These are phyloP conservation scores for Crenichthys baileyi DNA, from an alignment of 2,797 vertebrate genomes.

Conservation along the genomic window DNA sequence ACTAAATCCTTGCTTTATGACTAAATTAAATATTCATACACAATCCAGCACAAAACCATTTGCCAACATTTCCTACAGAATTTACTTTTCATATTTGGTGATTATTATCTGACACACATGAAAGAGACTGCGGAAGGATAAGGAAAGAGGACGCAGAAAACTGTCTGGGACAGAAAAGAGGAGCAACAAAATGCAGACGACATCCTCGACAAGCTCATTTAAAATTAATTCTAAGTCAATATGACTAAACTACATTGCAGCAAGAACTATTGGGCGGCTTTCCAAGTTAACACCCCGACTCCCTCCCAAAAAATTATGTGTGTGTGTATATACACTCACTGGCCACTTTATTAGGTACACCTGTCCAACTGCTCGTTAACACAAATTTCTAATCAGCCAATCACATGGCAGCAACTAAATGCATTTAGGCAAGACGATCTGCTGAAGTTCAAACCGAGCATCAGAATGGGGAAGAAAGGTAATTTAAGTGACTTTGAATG, in stretches of 20 bases:
- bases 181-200: conserved; percentile 63
- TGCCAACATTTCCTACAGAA: conserved; percentile 81
- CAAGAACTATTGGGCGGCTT: conserved; percentile 45
- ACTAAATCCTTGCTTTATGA: conserved; percentile 78
- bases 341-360: no score
- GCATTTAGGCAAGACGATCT: no score
- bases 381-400: no score
- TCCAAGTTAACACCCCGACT: conserved; percentile 11
- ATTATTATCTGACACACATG: conserved; percentile 69
- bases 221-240: conserved; percentile 80
- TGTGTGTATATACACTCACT: no score
- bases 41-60: conserved; percentile 80
- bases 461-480: no score
- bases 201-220: conserved; percentile 74
- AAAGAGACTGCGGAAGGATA: conserved; percentile 17
- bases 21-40: conserved; percentile 84
- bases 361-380: no score
- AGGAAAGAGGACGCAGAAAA: conserved; percentile 24
- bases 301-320: no score
- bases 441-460: no score
- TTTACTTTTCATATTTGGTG: conserved; percentile 83
- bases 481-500: no score
- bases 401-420: no score
- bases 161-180: not conserved
- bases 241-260: conserved; percentile 70